A percentile compares a stretch with the other conserved stretches of the same genome.
Conservation (phyloP, 1,140 invertebrate genomes). For the Portunus trituberculatus region DNA sequence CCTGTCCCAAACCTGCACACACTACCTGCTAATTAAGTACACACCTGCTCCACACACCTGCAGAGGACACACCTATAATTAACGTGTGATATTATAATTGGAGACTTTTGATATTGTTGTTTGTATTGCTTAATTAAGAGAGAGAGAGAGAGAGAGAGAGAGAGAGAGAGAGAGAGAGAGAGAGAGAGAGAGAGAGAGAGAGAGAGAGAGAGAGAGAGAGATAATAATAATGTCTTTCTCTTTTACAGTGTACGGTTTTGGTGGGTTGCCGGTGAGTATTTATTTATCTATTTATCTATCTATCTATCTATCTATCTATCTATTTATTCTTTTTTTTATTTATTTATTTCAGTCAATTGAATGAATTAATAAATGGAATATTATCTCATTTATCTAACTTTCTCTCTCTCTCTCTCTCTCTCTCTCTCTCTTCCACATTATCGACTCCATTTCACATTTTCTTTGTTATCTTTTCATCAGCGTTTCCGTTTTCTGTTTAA, state of each 20-base stretch:
- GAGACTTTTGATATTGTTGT: too few species aligned
- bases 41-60: too few species aligned
- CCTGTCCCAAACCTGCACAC: too few species aligned
- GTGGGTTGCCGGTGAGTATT: constrained; percentile 66
- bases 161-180: neutral
- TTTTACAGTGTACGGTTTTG: constrained; percentile 58
- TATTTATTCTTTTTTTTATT: too few species aligned
- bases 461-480: neutral
- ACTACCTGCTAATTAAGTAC: too few species aligned
- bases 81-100: too few species aligned
- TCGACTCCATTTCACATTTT: neutral
- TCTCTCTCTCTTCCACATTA: neutral
- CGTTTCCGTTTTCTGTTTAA: neutral
- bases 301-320: neutral
- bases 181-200: too few species aligned
- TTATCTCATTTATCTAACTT: neutral
- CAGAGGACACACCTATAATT: too few species aligned
- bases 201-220: too few species aligned
- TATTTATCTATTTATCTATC: neutral
- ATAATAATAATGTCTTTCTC: neutral
- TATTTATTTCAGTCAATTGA: neutral
- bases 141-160: neutral
- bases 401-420: neutral
- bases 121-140: too few species aligned
- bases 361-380: neutral